A percentile compares a stretch with the other conserved stretches of the same genome.
These are phyloP conservation scores for Bedellia somnulentella DNA, from an alignment of 2,888 invertebrate species.

Conservation along the genomic window DNA sequence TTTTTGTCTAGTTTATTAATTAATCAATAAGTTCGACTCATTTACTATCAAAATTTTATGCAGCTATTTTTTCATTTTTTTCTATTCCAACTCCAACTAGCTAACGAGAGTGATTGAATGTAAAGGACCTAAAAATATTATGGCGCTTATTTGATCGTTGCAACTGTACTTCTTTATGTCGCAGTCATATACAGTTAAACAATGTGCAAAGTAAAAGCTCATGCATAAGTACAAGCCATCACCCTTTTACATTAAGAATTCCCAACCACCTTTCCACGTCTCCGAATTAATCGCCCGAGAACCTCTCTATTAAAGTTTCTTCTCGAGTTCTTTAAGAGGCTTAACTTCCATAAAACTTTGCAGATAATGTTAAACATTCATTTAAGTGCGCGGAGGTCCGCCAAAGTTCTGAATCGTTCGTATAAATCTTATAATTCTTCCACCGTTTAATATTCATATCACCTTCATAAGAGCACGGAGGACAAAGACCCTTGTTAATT, in stretches of 20 bases:
- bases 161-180: too few species aligned
- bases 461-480: constrained; percentile 19
- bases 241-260: constrained; percentile 51
- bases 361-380: constrained; percentile 61
- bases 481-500: constrained; percentile 5
- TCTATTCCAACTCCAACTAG: too few species aligned
- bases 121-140: too few species aligned
- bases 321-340: constrained; percentile 50
- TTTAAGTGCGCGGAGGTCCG: constrained; percentile 38
- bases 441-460: constrained; percentile 61
- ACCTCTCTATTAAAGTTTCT: constrained; percentile 56
- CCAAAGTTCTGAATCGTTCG: constrained; percentile 46
- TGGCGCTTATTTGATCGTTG: too few species aligned
- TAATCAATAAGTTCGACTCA: too few species aligned
- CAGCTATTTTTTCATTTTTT: too few species aligned
- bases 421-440: constrained; percentile 57
- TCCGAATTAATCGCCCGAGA: constrained; percentile 54
- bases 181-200: too few species aligned
- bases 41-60: too few species aligned
- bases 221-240: too few species aligned
- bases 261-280: constrained; percentile 47
- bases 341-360: constrained; percentile 47
- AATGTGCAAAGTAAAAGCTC: too few species aligned
- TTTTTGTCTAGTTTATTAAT: too few species aligned
- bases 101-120: too few species aligned